Evolutionary conservation across 2,113 vertebrate species (phyloP).

Genomic region (Rhynchomys soricoides): DNA sequence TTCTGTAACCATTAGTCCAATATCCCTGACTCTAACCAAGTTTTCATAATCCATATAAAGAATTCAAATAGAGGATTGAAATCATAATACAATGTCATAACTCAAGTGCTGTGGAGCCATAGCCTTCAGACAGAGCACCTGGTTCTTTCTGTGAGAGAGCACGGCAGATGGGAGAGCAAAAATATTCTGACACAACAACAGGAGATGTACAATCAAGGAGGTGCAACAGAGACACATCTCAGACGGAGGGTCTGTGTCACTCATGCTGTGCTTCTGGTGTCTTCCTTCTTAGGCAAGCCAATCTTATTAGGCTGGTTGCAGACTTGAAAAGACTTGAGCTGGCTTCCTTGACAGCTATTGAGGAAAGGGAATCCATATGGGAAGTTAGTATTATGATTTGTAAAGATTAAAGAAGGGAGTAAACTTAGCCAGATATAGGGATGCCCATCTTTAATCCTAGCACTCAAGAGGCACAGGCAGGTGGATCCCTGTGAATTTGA

Average conservation of each 20-base stretch:
- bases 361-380: neutral
- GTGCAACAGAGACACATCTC: neutral
- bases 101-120: neutral
- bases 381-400: conserved; percentile 8
- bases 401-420: neutral
- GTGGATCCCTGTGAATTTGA: neutral
- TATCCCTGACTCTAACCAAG: neutral
- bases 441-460: neutral
- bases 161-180: neutral
- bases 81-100: neutral
- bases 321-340: conserved; percentile 2
- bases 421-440: neutral
- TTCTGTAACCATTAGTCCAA: neutral
- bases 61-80: neutral
- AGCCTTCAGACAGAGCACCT: neutral
- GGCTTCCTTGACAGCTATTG: neutral
- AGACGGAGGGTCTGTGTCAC: neutral
- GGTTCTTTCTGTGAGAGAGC: neutral
- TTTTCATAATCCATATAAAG: neutral
- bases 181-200: neutral
- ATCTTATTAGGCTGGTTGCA: neutral
- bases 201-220: neutral
- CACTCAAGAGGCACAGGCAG: neutral
- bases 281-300: neutral
- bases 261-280: neutral